phyloP scores from a whole-genome alignment of 92 coral and sea anemone species.

The Nematostella vectensis region DNA sequence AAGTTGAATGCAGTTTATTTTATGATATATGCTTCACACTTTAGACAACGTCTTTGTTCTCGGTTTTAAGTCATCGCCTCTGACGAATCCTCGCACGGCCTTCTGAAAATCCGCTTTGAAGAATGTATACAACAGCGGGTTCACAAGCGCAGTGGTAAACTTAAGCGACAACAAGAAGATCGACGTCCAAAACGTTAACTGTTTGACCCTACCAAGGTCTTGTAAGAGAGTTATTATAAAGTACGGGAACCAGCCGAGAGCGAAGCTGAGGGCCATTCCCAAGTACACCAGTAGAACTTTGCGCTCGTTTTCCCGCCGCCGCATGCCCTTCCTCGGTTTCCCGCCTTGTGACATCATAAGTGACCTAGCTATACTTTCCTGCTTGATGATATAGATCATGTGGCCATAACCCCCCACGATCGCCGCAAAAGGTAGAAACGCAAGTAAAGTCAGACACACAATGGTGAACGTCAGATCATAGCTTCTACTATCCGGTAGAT shows the following conservation, averaged over 20 bases:
- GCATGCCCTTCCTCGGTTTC: constrained; percentile 3
- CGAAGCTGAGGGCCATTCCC: constrained; percentile 47
- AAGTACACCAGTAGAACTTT: constrained; percentile 39
- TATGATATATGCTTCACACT: no score
- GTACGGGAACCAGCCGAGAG: constrained; percentile 60
- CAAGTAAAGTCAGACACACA: constrained; percentile 32
- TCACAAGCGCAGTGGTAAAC: constrained; percentile 55
- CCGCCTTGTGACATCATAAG: constrained; percentile 8
- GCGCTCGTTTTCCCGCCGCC: constrained; percentile 33
- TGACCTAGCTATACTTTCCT: constrained; percentile 23
- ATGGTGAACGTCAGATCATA: constrained; percentile 31
- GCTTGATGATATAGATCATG: constrained; percentile 39
- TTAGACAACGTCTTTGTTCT: no score
- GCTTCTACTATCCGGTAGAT: neutral
- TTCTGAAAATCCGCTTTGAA: constrained; percentile 63
- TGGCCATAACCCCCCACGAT: constrained; percentile 38
- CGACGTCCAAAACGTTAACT: constrained; percentile 14
- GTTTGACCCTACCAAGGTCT: constrained; percentile 15
- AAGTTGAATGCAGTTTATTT: no score
- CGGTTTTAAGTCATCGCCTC: no score
- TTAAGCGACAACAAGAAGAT: constrained; percentile 28
- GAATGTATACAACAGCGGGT: constrained; percentile 69
- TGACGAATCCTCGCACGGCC: constrained; percentile 33
- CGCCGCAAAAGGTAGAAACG: constrained; percentile 38
- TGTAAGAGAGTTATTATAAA: constrained; percentile 32